These are phyloP conservation scores for Epizoanthus stellaris DNA, from an alignment of 92 coral and sea anemone genomes.

Conservation along the genomic window DNA sequence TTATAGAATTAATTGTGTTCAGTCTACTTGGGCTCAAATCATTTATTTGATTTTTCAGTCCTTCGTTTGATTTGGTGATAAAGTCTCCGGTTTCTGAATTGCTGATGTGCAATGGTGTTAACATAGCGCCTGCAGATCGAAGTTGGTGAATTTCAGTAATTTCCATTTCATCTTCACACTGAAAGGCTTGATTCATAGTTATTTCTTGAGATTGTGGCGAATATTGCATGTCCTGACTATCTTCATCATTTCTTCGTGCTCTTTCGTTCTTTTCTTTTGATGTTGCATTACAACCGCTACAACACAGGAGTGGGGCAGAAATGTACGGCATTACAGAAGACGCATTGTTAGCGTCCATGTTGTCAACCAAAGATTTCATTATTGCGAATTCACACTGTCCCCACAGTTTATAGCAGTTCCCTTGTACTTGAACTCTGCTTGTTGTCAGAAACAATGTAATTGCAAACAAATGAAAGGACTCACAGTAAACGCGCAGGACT, in stretches of 20 bases:
- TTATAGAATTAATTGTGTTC: constrained; percentile 2
- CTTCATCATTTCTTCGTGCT: neutral
- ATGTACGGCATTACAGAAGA: too few relatives aligned
- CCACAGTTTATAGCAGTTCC: neutral
- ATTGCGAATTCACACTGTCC: neutral
- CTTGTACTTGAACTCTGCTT: constrained; percentile 9
- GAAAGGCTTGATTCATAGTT: neutral
- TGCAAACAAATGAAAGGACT: neutral
- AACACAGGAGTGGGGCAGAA: too few relatives aligned
- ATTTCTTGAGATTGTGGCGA: neutral
- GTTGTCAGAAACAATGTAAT: constrained; percentile 3
- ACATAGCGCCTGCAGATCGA: too few relatives aligned
- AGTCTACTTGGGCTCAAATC: neutral
- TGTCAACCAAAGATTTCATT: neutral
- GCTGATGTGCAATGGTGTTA: too few relatives aligned
- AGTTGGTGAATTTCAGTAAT: neutral
- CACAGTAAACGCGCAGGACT: neutral
- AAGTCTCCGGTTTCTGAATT: too few relatives aligned
- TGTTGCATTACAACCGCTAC: too few relatives aligned
- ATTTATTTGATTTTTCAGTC: neutral
- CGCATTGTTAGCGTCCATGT: neutral
- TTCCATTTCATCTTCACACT: neutral
- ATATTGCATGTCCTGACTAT: neutral
- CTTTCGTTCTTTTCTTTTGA: too few relatives aligned
- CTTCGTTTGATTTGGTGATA: neutral